Evolutionary conservation across 2,888 invertebrate species (phyloP).

Genomic region (Subacronicta megacephala): DNA sequence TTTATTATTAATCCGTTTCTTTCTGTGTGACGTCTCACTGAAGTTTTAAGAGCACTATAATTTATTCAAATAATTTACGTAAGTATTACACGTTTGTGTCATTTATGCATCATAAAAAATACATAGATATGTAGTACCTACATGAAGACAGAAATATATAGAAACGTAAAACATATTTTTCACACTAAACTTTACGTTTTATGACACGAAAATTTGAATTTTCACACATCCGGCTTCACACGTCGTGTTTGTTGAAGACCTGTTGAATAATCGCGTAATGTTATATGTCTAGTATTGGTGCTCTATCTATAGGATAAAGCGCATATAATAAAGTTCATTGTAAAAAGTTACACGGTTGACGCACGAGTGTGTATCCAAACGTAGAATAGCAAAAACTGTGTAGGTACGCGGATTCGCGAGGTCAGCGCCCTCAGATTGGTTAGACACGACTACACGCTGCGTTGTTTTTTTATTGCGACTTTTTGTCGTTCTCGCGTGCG

Average conservation of each 20-base stretch:
- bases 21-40: constrained; percentile 13
- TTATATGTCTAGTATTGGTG: constrained; percentile 26
- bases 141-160: constrained; percentile 25
- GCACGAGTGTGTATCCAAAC: constrained; percentile 58
- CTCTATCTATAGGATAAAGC: constrained; percentile 40
- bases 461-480: constrained; percentile 74
- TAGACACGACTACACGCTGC: constrained; percentile 71
- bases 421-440: constrained; percentile 81
- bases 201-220: constrained; percentile 31
- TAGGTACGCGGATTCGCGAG: constrained; percentile 79
- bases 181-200: constrained; percentile 16
- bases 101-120: constrained; percentile 32
- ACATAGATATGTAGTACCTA: constrained; percentile 20
- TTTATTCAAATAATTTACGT: constrained; percentile 41
- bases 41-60: constrained; percentile 28
- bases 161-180: constrained; percentile 17
- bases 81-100: constrained; percentile 18
- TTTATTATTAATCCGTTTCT: constrained; percentile 33
- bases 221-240: constrained; percentile 41
- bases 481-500: constrained; percentile 81
- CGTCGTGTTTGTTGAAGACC: constrained; percentile 24
- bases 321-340: constrained; percentile 45
- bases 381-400: constrained; percentile 63
- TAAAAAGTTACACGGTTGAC: constrained; percentile 57
- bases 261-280: constrained; percentile 30